These are phyloP conservation scores for Nasalis larvatus DNA, from an alignment of 2,113 vertebrate species.

Conservation along the genomic window DNA sequence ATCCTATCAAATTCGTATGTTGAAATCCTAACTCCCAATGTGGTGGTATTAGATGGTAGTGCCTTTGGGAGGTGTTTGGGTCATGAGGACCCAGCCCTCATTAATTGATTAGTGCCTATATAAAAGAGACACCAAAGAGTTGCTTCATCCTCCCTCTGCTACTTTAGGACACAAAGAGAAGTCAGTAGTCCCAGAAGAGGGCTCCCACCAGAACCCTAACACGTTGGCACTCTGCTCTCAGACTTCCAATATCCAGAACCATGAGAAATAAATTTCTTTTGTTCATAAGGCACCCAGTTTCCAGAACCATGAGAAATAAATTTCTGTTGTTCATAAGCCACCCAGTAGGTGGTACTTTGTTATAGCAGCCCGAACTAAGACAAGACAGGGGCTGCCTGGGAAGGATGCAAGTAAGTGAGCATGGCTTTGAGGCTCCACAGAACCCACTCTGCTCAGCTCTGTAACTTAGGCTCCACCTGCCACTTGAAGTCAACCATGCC, in stretches of 20 bases:
- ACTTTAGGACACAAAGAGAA: background rate
- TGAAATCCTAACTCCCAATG: background rate
- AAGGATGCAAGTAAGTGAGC: background rate
- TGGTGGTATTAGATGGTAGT: background rate
- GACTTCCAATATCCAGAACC: background rate
- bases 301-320: background rate
- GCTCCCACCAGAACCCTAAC: background rate
- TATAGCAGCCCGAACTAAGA: background rate
- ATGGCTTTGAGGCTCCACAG: background rate
- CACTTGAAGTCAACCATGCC: background rate
- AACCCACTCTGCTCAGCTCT: background rate
- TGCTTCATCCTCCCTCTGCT: background rate
- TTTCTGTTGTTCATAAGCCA: background rate
- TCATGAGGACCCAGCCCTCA: background rate
- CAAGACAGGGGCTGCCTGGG: background rate
- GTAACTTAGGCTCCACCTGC: background rate
- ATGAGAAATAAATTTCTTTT: background rate
- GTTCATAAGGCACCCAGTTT: background rate
- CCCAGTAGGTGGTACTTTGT: background rate
- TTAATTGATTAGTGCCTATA: background rate
- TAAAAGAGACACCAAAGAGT: background rate
- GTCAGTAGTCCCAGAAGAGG: background rate
- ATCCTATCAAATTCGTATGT: background rate
- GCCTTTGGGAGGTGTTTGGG: background rate
- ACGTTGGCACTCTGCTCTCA: background rate